Evolutionary conservation across 2,888 invertebrate genomes (phyloP).

Genomic region (Netelia melanura): DNA sequence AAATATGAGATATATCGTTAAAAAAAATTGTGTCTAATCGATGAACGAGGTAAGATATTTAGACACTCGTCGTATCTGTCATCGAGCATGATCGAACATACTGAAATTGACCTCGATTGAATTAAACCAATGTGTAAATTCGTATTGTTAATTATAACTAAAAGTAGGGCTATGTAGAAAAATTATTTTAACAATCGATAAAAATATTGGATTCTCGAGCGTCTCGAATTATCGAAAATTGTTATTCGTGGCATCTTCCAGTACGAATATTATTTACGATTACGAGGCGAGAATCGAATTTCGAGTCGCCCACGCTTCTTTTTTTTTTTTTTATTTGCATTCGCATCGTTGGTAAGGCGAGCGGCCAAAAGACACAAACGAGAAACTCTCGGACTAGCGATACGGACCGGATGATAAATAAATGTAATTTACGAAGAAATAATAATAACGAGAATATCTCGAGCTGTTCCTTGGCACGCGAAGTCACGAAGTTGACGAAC

Average conservation of each 20-base stretch:
- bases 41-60: background rate
- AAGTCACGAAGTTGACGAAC: background rate
- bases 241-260: slow-evolving; percentile 40
- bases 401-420: slow-evolving; percentile 68
- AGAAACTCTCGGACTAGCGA: background rate
- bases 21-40: background rate
- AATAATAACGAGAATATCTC: slow-evolving; percentile 63
- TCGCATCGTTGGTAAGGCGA: slow-evolving; percentile 29
- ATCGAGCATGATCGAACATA: background rate
- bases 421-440: slow-evolving; percentile 66
- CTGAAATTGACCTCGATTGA: no score
- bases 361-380: slow-evolving; percentile 30
- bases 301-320: slow-evolving; percentile 62
- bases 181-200: no score
- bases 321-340: slow-evolving; percentile 4
- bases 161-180: no score
- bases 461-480: background rate
- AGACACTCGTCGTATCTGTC: background rate
- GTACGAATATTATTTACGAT: slow-evolving; percentile 70
- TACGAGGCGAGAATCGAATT: slow-evolving; percentile 56
- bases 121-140: no score
- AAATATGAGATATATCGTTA: background rate
- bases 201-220: no score
- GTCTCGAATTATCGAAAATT: no score
- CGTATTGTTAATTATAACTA: no score